phyloP scores from a whole-genome alignment of 2,888 invertebrate species.

The Papilio demoleus region DNA sequence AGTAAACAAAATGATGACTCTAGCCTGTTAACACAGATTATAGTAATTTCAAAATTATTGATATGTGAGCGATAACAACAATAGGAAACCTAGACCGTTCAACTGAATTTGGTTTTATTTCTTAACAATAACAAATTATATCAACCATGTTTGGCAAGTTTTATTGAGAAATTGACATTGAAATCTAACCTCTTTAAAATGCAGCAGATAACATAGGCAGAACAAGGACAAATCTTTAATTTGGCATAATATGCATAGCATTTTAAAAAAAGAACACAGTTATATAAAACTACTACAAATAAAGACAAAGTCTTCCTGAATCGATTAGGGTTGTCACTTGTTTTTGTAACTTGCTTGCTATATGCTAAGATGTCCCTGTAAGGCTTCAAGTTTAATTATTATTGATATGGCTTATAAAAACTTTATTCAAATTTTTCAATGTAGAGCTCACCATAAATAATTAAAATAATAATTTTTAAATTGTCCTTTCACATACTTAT shows the following conservation, averaged over 20 bases:
- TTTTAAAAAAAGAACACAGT: background rate
- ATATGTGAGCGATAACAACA: too few species aligned
- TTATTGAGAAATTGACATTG: background rate
- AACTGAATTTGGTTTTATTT: too few species aligned
- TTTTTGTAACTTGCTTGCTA: background rate
- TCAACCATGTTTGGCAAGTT: background rate
- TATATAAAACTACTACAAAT: background rate
- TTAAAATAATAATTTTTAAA: too few species aligned
- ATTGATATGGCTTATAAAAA: background rate
- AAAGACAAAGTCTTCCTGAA: background rate
- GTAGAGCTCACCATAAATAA: background rate
- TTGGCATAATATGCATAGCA: constrained; percentile 1
- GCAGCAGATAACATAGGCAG: background rate
- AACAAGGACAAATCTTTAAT: background rate
- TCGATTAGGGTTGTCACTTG: too few species aligned
- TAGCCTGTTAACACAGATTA: too few species aligned
- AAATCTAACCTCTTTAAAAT: constrained; percentile 12
- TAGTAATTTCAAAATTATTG: too few species aligned
- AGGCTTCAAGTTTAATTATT: background rate
- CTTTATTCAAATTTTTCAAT: background rate
- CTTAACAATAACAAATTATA: background rate
- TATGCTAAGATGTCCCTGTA: background rate
- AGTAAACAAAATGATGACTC: too few species aligned
- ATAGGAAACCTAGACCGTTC: too few species aligned
- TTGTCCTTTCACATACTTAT: too few species aligned